These are phyloP conservation scores for Loxodonta africana DNA, from an alignment of 2,113 vertebrate genomes.

Conservation along the genomic window DNA sequence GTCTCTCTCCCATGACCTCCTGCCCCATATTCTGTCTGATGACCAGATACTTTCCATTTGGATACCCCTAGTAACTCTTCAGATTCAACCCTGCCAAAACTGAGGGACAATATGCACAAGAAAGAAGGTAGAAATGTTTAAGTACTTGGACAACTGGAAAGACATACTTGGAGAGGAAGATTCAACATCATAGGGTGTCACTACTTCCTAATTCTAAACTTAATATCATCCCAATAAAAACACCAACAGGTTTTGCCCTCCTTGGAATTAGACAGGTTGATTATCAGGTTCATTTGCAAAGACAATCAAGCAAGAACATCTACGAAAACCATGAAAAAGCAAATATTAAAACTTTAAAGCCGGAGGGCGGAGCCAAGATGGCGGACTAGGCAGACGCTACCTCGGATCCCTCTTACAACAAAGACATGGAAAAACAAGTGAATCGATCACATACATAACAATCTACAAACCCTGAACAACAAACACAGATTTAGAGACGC, in stretches of 20 bases:
- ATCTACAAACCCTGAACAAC: no score
- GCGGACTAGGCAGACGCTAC: no score
- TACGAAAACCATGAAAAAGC: constrained; percentile 25
- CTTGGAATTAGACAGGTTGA: constrained; percentile 8
- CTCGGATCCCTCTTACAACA: no score
- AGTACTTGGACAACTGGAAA: not conserved
- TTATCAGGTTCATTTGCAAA: constrained; percentile 24
- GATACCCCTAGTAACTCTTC: not conserved
- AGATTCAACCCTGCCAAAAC: not conserved
- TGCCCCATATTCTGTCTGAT: not conserved
- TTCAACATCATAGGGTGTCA: not conserved
- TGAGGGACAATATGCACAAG: not conserved
- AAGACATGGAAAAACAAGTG: no score
- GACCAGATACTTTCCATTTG: not conserved
- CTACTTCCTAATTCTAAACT: not conserved
- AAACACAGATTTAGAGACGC: no score
- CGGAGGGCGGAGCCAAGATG: no score
- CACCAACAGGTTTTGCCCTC: not conserved
- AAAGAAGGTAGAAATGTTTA: not conserved
- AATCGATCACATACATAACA: no score
- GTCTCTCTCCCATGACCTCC: not conserved
- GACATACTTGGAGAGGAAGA: not conserved
- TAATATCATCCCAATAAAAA: constrained; percentile 3
- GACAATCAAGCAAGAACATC: not conserved
- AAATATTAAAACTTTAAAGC: not conserved